Conservation (phyloP, 1,140 invertebrate species). For the Trichonephila clavata region DNA sequence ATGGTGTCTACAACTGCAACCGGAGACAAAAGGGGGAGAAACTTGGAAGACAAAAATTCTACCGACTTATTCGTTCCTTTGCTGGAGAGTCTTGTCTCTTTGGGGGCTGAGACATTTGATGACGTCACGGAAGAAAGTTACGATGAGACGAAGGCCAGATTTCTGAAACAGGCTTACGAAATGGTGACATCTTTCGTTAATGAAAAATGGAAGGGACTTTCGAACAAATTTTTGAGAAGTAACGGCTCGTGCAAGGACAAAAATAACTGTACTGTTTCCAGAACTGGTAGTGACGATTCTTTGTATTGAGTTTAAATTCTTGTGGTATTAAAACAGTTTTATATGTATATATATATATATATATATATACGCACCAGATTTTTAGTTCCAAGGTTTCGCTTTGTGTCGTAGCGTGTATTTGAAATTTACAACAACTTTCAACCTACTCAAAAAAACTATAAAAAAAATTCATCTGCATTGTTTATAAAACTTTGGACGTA, state of each 20-base stretch:
- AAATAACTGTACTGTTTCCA: neutral
- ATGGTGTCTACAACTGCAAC: neutral
- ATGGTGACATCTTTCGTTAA: conserved; percentile 30
- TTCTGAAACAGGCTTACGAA: conserved; percentile 19
- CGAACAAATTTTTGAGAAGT: neutral
- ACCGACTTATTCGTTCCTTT: conserved; percentile 59
- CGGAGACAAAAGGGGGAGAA: neutral
- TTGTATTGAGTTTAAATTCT: neutral
- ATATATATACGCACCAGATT: too few relatives aligned
- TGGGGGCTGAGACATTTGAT: conserved; percentile 6
- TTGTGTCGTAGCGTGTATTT: neutral
- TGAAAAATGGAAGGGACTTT: conserved; percentile 36
- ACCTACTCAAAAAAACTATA: too few relatives aligned
- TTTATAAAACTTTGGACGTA: too few relatives aligned
- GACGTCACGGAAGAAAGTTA: neutral
- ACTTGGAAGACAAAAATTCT: neutral
- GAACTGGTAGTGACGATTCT: neutral
- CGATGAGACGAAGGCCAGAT: conserved; percentile 36
- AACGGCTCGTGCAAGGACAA: neutral
- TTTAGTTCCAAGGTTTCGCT: neutral
- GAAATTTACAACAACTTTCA: neutral
- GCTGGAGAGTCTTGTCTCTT: conserved; percentile 23
- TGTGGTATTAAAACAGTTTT: neutral
- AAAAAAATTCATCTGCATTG: too few relatives aligned
- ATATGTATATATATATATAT: too few relatives aligned